phyloP scores from a whole-genome alignment of 2,113 vertebrate species.

The Nothobranchius kuhntae region DNA sequence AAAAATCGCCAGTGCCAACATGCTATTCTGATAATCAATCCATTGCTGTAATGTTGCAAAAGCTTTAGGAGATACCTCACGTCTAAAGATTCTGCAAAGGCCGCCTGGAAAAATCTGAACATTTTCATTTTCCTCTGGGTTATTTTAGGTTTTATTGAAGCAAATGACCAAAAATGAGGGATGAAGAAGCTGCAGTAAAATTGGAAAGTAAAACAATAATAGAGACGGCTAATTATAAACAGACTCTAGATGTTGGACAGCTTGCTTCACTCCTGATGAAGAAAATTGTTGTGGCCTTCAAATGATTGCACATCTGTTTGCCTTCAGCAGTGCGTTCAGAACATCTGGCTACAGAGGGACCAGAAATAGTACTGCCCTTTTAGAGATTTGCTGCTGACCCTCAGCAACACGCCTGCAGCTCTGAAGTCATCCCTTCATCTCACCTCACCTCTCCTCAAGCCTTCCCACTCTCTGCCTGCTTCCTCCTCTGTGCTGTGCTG shows the following conservation, averaged over 20 bases:
- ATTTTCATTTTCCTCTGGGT: too few relatives aligned
- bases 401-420: conserved; percentile 40
- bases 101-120: too few relatives aligned
- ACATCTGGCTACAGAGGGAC: conserved; percentile 62
- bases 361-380: conserved; percentile 16
- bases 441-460: conserved; percentile 38
- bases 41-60: not conserved
- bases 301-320: conserved; percentile 44
- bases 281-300: conserved; percentile 41
- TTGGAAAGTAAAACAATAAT: not conserved
- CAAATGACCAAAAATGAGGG: not conserved
- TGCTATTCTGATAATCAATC: conserved; percentile 7
- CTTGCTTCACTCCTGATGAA: conserved; percentile 16
- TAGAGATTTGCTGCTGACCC: conserved; percentile 36
- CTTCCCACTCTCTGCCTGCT: conserved; percentile 36
- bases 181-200: not conserved
- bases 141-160: too few relatives aligned
- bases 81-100: too few relatives aligned
- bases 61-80: not conserved
- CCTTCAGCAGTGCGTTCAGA: conserved; percentile 32
- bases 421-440: conserved; percentile 40
- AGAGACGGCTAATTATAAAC: conserved; percentile 15
- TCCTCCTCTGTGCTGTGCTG: conserved; percentile 70
- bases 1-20: conserved; percentile 32
- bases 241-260: conserved; percentile 20